These are phyloP conservation scores for Dicaeum eximium DNA, from an alignment of 2,113 vertebrate genomes.

Conservation along the genomic window DNA sequence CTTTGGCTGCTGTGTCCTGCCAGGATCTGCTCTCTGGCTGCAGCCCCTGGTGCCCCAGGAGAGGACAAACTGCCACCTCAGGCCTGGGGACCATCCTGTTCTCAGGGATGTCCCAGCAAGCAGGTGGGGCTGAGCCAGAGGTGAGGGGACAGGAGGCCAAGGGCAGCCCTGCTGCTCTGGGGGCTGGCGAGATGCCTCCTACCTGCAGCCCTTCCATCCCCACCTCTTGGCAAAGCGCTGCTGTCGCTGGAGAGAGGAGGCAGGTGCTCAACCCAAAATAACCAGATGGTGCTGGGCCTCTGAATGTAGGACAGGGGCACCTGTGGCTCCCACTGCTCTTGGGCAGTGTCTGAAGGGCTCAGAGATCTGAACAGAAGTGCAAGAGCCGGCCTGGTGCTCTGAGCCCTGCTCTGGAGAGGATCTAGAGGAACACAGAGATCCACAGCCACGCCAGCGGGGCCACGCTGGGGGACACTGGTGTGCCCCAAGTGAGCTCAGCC, in stretches of 20 bases:
- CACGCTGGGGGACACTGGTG: not conserved
- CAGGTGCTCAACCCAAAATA: not conserved
- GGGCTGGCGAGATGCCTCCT: not conserved
- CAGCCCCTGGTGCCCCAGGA: not conserved
- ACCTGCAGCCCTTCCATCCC: not conserved
- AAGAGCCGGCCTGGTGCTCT: not conserved
- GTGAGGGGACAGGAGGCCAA: not conserved
- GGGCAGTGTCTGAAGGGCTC: not conserved
- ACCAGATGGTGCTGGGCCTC: slow-evolving; percentile 9
- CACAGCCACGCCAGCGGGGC: rapidly evolving
- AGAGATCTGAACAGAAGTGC: not conserved
- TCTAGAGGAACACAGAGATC: not conserved
- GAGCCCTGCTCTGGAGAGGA: not conserved
- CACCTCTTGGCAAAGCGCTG: not conserved
- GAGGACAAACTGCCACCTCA: not conserved
- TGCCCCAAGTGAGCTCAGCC: not conserved
- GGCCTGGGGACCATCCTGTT: not conserved
- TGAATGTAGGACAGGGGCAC: slow-evolving; percentile 4
- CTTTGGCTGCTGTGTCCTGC: not conserved
- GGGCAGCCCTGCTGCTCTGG: not conserved
- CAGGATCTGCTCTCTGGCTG: not conserved
- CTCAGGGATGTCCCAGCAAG: rapidly evolving
- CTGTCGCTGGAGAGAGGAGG: not conserved
- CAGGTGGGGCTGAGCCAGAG: not conserved
- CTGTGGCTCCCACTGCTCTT: not conserved